phyloP scores from a whole-genome alignment of 2,888 invertebrate species.

The Ochlodes sylvanus region DNA sequence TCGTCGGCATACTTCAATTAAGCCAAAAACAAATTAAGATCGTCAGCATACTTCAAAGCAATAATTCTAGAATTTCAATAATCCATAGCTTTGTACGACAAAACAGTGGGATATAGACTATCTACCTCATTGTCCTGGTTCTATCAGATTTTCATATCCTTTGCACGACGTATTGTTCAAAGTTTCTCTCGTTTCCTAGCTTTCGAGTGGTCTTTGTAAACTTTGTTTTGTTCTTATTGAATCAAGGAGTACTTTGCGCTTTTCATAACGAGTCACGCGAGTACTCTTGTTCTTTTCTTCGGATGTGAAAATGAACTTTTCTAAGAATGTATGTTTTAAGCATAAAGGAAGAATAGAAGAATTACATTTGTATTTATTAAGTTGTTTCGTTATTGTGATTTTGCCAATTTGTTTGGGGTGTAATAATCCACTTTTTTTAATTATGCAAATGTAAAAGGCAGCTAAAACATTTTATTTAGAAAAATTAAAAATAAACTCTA shows the following conservation, averaged over 20 bases:
- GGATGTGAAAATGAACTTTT: slow-evolving; percentile 6
- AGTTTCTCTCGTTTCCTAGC: slow-evolving; percentile 30
- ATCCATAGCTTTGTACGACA: background rate
- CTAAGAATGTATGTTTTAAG: background rate
- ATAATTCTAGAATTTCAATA: background rate
- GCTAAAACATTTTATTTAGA: too few species aligned
- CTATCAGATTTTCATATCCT: slow-evolving; percentile 35
- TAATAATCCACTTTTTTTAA: too few species aligned
- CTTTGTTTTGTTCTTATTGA: slow-evolving; percentile 31
- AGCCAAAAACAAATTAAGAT: too few species aligned
- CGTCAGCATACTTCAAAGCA: too few species aligned
- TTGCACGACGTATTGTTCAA: slow-evolving; percentile 21
- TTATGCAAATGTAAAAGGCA: too few species aligned
- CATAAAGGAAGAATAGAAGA: background rate
- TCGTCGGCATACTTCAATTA: too few species aligned
- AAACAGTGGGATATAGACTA: slow-evolving; percentile 10
- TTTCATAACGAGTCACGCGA: slow-evolving; percentile 31
- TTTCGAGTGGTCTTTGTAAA: slow-evolving; percentile 35
- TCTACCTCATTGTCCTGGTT: slow-evolving; percentile 20
- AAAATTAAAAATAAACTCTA: too few species aligned
- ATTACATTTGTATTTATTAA: background rate
- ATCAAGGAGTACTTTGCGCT: slow-evolving; percentile 30
- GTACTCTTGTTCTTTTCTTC: slow-evolving; percentile 26
- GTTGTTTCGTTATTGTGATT: background rate
- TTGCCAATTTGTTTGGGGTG: too few species aligned